Evolutionary conservation across 1,140 invertebrate species (phyloP).

Genomic region (Megathymus violae): DNA sequence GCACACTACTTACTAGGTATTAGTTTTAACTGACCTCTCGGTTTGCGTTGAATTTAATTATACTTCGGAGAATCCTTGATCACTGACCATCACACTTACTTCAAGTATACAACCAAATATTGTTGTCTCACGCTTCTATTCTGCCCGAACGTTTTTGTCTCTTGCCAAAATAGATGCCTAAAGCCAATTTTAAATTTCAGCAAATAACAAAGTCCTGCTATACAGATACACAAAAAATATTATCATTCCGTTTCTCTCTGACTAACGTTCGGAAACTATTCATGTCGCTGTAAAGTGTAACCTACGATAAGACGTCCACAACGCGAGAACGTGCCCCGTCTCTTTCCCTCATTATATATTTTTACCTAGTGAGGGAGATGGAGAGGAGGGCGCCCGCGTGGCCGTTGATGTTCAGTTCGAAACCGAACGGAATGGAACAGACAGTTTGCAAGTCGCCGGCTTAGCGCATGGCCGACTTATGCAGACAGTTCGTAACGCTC

Average conservation of each 20-base stretch:
- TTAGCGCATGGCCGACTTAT: conserved; percentile 67
- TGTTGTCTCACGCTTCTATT: conserved; percentile 42
- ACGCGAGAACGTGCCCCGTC: conserved; percentile 53
- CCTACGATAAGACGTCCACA: conserved; percentile 73
- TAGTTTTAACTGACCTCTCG: conserved; percentile 39
- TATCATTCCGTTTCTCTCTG: conserved; percentile 70
- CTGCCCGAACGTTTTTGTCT: conserved; percentile 39
- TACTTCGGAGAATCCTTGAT: conserved; percentile 57
- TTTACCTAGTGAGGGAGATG: conserved; percentile 67
- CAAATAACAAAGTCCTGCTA: conserved; percentile 67
- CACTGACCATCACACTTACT: conserved; percentile 45
- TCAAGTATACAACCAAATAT: conserved; percentile 35
- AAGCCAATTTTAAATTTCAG: conserved; percentile 56
- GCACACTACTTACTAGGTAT: conserved; percentile 27
- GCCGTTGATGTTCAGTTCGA: conserved; percentile 74
- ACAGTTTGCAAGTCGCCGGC: conserved; percentile 82
- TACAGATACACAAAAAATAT: conserved; percentile 74
- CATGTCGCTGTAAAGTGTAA: conserved; percentile 75
- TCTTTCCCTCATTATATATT: conserved; percentile 56
- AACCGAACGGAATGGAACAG: conserved; percentile 70
- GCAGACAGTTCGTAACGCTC: conserved; percentile 75
- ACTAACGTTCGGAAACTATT: conserved; percentile 74
- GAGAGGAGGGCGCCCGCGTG: conserved; percentile 76
- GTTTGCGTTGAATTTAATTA: conserved; percentile 47
- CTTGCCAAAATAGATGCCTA: conserved; percentile 64